Evolutionary conservation across 1,140 invertebrate species (phyloP).

Genomic region (Battus philenor): DNA sequence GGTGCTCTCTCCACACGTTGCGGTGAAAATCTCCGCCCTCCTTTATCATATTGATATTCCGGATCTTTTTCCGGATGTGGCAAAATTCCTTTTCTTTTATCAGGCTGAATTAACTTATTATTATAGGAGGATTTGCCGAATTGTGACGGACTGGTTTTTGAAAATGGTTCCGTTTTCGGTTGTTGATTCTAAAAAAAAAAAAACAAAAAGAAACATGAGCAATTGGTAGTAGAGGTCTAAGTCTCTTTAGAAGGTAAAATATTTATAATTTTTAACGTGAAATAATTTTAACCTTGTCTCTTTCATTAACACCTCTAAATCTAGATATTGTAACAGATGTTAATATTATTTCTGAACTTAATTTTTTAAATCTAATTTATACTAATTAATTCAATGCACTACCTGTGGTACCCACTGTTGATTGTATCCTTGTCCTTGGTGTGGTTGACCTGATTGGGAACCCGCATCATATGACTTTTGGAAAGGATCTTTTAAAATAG

Average conservation of each 20-base stretch:
- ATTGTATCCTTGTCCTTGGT: neutral
- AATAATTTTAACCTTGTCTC: too few species aligned
- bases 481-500: slow-evolving; percentile 44
- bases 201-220: too few species aligned
- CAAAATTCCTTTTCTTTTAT: slow-evolving; percentile 2
- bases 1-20: neutral
- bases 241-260: too few species aligned
- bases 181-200: slow-evolving; percentile 8
- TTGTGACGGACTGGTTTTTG: slow-evolving; percentile 4
- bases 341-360: too few species aligned
- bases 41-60: slow-evolving; percentile 25
- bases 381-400: too few species aligned
- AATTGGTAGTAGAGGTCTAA: too few species aligned
- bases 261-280: too few species aligned
- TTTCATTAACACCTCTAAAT: too few species aligned
- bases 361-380: too few species aligned
- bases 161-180: slow-evolving; percentile 4
- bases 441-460: neutral
- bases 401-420: slow-evolving; percentile 13
- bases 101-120: slow-evolving; percentile 21
- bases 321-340: too few species aligned
- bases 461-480: slow-evolving; percentile 26
- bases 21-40: slow-evolving; percentile 13
- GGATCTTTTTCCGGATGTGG: slow-evolving; percentile 5
- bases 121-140: slow-evolving; percentile 9